Evolutionary conservation across 2,113 vertebrate genomes (phyloP).

Genomic region (Pimephales promelas): DNA sequence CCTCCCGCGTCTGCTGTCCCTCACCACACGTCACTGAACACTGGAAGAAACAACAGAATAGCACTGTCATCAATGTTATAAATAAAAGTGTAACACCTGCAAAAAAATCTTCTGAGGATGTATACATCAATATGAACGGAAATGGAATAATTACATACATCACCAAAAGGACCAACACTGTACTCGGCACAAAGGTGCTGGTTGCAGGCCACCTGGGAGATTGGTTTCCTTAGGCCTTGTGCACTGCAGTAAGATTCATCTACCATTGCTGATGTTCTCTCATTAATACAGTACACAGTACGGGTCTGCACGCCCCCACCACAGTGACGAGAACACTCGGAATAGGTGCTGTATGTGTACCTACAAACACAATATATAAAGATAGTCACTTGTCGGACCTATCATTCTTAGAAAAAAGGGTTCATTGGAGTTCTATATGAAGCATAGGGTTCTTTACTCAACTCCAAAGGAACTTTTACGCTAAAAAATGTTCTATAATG

Average conservation of each 20-base stretch:
- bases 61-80: not conserved
- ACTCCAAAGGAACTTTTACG: too few relatives aligned
- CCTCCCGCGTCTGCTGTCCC: slow-evolving; percentile 83
- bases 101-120: not conserved
- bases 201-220: slow-evolving; percentile 79
- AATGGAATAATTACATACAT: slow-evolving; percentile 59
- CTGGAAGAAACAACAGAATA: slow-evolving; percentile 65
- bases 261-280: slow-evolving; percentile 68
- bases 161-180: slow-evolving; percentile 69
- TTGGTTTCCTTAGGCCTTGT: slow-evolving; percentile 74
- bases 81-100: not conserved
- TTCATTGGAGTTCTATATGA: too few relatives aligned
- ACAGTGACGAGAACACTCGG: slow-evolving; percentile 83
- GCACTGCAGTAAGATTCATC: slow-evolving; percentile 76
- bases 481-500: too few relatives aligned
- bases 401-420: too few relatives aligned
- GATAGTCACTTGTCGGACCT: not conserved
- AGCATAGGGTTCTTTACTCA: too few relatives aligned
- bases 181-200: slow-evolving; percentile 73
- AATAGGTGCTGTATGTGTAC: slow-evolving; percentile 80
- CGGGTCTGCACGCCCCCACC: slow-evolving; percentile 84
- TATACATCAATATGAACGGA: not conserved
- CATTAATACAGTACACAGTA: slow-evolving; percentile 76
- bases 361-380: slow-evolving; percentile 62
- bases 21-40: slow-evolving; percentile 89